Percentiles rank a stretch among this genome's conserved stretches.
phyloP scores from a whole-genome alignment of 2,797 vertebrate genomes.

The Coendou prehensilis region DNA sequence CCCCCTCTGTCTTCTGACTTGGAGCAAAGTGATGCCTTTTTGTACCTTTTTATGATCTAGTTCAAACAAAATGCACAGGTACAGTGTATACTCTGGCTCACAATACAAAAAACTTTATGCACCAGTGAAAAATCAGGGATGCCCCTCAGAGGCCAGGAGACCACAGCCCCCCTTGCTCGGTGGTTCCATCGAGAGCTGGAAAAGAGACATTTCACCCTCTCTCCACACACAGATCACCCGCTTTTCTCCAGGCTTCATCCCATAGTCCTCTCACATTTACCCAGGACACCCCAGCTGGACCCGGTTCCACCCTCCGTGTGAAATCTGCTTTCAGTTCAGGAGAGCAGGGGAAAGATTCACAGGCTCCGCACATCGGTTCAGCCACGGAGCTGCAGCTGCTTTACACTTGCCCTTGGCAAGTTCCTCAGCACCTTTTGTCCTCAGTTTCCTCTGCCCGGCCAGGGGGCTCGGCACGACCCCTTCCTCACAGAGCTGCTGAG shows the following conservation, averaged over 20 bases:
- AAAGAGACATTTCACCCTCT: not conserved
- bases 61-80: slow-evolving; percentile 30
- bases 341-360: not conserved
- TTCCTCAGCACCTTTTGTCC: not conserved
- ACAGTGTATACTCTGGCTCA: not conserved
- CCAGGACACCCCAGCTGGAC: not conserved
- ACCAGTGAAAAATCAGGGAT: not conserved
- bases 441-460: not conserved
- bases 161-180: not conserved
- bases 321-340: not conserved
- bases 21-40: not conserved
- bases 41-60: not conserved
- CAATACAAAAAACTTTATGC: not conserved
- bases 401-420: not conserved
- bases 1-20: not conserved
- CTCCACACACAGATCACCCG: not conserved
- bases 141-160: not conserved
- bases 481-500: not conserved
- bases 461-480: not conserved
- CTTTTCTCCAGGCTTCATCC: not conserved
- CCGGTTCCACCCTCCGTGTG: not conserved
- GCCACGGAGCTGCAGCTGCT: not conserved
- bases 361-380: not conserved
- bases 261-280: not conserved
- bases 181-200: not conserved